Evolutionary conservation across 2,888 invertebrate genomes (phyloP), one percentile per base, ranked within the genome.

Genomic region (Schrankia costaestrigalis): DNA sequence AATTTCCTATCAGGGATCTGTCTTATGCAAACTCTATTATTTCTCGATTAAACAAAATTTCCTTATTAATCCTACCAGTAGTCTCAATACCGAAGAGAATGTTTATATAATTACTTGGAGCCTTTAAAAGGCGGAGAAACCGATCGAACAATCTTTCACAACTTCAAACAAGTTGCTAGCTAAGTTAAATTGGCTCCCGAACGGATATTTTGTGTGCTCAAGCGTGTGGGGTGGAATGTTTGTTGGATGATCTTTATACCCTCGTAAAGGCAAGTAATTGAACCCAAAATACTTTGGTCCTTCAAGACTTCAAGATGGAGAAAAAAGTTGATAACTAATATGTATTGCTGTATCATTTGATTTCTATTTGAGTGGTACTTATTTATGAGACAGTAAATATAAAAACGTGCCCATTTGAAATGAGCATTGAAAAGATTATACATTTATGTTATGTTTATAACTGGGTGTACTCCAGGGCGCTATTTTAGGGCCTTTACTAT

Each of bases 101-200:
- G 58, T 58, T 54, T 61, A 56, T 60, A 60, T 70, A 69, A 71
- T 69, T 68, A 69, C 61, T 63, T 59, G 44, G 47, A 45, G 59
- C 58, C 56, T 62, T 61, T 60, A 56, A 66, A 64, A 63, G 63
- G 56, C 44, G 48, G 43, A 48, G 37, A 32, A 52, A 58, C 41
- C 51, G 64, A 69, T 65, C 59, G 59, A 59, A 58, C 58, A 63
- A 64, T 62, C 62, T 64, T 59, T 55, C 42, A 27, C 27, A 62
- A 64, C 56, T 65, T 63, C 48, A 56, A 56, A 60, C 59, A 70
- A 71, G 55, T 70, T 70, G 49, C 32, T 13, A 44, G 45, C 54
- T 41, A 72, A 73, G 69, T 73, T 73, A 71, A 72, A 73, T 73
- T 72, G 70, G 63, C 60, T 71, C 53, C 28, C 38, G 55, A 56